phyloP scores from a whole-genome alignment of 2,888 invertebrate species.

The Cenopis cana region DNA sequence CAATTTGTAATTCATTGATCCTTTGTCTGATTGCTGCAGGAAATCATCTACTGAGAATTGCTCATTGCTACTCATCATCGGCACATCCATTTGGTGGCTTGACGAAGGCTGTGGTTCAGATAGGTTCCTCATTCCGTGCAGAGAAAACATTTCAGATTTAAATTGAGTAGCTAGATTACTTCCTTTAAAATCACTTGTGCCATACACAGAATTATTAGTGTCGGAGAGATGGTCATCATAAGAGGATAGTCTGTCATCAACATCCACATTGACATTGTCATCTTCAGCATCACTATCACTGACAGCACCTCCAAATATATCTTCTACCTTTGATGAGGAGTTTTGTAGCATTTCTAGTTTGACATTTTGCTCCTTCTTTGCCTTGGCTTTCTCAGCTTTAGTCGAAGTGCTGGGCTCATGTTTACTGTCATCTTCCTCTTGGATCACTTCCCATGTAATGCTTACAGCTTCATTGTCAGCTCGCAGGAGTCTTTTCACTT shows the following conservation, averaged over 20 bases:
- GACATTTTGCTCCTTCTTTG: slow-evolving; percentile 51
- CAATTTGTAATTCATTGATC: slow-evolving; percentile 83
- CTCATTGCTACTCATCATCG: slow-evolving; percentile 36
- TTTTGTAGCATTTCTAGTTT: slow-evolving; percentile 46
- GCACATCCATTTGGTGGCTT: slow-evolving; percentile 22
- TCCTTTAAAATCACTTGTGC: slow-evolving; percentile 49
- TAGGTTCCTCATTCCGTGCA: slow-evolving; percentile 44
- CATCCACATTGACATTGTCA: slow-evolving; percentile 89
- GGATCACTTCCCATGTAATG: slow-evolving; percentile 93
- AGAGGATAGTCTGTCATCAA: slow-evolving; percentile 90
- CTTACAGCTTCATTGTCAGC: slow-evolving; percentile 94
- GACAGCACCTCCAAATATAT: slow-evolving; percentile 94
- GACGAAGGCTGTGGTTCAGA: slow-evolving; percentile 40
- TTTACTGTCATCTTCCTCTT: slow-evolving; percentile 89
- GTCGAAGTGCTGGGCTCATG: slow-evolving; percentile 51
- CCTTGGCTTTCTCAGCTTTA: slow-evolving; percentile 51
- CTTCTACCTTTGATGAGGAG: slow-evolving; percentile 65
- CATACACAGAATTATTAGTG: slow-evolving; percentile 61
- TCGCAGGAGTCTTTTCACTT: slow-evolving; percentile 94
- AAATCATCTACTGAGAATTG: slow-evolving; percentile 45
- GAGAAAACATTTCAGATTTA: slow-evolving; percentile 56
- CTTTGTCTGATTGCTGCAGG: slow-evolving; percentile 52
- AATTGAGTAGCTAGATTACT: slow-evolving; percentile 55
- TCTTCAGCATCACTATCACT: slow-evolving; percentile 92
- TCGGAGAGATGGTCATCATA: slow-evolving; percentile 90